Evolutionary conservation across 2,888 invertebrate species (phyloP), one percentile per base, ranked within the genome.

Genomic region (Acrobasis suavella): DNA sequence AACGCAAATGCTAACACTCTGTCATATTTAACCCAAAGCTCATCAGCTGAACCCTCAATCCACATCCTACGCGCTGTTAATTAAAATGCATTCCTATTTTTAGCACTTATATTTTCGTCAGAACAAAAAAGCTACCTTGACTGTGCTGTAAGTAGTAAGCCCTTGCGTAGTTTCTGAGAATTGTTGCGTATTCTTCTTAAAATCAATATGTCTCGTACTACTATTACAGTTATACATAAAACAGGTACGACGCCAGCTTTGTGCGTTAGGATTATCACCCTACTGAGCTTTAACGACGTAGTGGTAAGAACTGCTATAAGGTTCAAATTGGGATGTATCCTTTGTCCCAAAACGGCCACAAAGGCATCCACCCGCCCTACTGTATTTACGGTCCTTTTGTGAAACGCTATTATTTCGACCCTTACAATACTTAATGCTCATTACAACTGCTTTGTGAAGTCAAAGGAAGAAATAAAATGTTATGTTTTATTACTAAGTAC

Each of bases 51-150:
- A 15, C 16, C 50, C 22, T n/a, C 14, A 50, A 50, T 16, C 17
- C 10, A 22, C 54, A 56, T 42, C 56, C 56, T 42, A 56, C 56
- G 17, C 51, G 22, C 22, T 10, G 22, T 32, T 10, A 56, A 39
- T 8, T 39, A 39, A 56, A 56, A 42, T 56, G 12, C 16, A 39
- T 14, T 8, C 17, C 56, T 56, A 17, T 14, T 42, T 42, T 17
- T 56, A 17, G 10, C 52, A 64, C 64, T 69, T 56, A 65, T 63
- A 50, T 66, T 66, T 67, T 64, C 58, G 54, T 37, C 37, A 52
- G 58, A 62, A 54, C 64, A 60, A 60, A 68, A 68, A 51, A 22
- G 60, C n/a, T n/a, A 22, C 2, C 37, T 55, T 60, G 49, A 39
- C 49, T 15, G 37, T 15, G 54, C 39, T 16, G 58, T 52, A 14